These are phyloP conservation scores for Trachemys scripta DNA, from an alignment of 2,113 vertebrate genomes.

Conservation along the genomic window DNA sequence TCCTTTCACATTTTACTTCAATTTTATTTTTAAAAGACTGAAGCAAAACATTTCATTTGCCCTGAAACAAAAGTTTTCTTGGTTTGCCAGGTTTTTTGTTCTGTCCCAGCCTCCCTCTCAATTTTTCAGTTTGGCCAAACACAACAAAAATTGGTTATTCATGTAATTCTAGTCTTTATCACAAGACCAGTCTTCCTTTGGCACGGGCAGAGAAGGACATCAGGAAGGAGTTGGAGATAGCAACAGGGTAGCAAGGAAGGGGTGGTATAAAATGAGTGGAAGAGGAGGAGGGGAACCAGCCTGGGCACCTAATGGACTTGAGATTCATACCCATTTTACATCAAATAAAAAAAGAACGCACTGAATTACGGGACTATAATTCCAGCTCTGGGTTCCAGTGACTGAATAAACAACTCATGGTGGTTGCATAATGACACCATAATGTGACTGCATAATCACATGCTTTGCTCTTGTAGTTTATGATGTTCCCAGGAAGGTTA, in stretches of 20 bases:
- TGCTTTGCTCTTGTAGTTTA: not conserved
- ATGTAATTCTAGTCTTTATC: not conserved
- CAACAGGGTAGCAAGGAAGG: no score
- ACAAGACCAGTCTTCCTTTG: not conserved
- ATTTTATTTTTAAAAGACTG: not conserved
- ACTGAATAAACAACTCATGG: not conserved
- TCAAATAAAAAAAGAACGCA: not conserved
- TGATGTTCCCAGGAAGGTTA: fast-evolving
- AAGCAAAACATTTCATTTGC: not conserved
- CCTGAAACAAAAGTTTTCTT: not conserved
- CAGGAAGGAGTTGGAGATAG: not conserved
- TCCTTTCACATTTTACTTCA: not conserved
- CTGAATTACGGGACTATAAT: not conserved
- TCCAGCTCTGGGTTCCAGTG: not conserved
- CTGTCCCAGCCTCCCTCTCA: not conserved
- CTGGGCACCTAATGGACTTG: not conserved
- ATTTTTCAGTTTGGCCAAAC: not conserved
- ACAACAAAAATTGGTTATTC: not conserved
- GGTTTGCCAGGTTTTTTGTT: not conserved
- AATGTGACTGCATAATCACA: not conserved
- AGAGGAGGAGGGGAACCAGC: not conserved
- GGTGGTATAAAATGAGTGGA: not conserved
- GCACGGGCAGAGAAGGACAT: not conserved
- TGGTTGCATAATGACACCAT: not conserved
- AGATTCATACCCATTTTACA: not conserved